Evolutionary conservation across 2,888 invertebrate genomes (phyloP), one percentile per base, ranked within the genome.

Genomic region (Epicampocera succincta): DNA sequence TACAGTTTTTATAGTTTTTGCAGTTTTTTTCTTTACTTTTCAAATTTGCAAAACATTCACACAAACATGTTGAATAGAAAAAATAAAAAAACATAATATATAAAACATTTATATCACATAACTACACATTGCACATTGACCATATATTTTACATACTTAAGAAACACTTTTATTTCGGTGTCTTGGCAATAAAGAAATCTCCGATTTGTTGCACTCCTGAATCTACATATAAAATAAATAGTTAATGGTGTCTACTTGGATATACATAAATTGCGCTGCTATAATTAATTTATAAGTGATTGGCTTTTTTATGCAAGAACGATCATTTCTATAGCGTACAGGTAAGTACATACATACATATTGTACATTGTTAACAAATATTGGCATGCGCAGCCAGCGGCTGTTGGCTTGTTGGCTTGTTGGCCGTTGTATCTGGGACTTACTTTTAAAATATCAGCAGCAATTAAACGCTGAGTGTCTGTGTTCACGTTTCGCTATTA

Each of bases 281-380:
- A 68, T 71, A 82, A 82, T 82, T 82, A 82, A 66, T 78, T 58
- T 60, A 48, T 68, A 69, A 82, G 74, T 78, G 78, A 82, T 82
- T 82, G 82, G 74, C 50, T 82, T 40, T 74, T 82, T 81, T 78
- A 78, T 78, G 78, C 74, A 75, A 82, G 78, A 82, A 65, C 56
- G 52, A 72, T 54, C 54, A 81, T 69, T 52, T 65, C 33, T 46
- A 42, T 54, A 38, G 17, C 33, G 17, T 17, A 1, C 0, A 61
- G 40, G 54, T 11, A 29, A 50, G 54, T 54, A 48, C 17, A 13
- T 33, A 44, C n/a, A n/a, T n/a, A n/a, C n/a, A n/a, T n/a, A n/a
- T n/a, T n/a, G n/a, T n/a, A n/a, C 17, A 40, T 63, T 44, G 17
- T 48, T 69, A n/a, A 15, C 15, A 48, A 17, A 44, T 72, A 52